Base-by-base conservation (phyloP, 92 coral and sea anemone species). In the Epizoanthus rinbou region DNA sequence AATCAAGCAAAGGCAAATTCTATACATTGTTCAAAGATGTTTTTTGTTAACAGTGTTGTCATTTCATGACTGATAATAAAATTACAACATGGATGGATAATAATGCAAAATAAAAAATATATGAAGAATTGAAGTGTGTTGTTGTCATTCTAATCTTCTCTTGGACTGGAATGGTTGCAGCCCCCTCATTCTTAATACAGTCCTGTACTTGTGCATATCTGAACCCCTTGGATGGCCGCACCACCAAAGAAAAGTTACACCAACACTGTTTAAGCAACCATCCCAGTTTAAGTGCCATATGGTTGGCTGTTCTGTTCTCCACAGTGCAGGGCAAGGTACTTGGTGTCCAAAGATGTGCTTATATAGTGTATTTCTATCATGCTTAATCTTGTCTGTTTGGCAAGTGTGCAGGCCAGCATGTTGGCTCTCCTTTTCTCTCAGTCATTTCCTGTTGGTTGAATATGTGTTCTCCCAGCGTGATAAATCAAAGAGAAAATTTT, bases 271-370 rank as follows among this genome's bases (percentile, higher is more conserved):
- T 14, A 9, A 33, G 25, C 86, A 69, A 35, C 57, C 68, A 57
- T 54, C 23, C 86, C 65, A 50, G 66, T 66, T 18, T 57, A n/a
- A 64, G 47, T 19, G 37, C 19, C 22, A 15, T 73, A 80, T 84
- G 87, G 88, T 75, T 86, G 92, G 90, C 87, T 86, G 85, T 21
- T 53, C 47, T 81, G 52, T 85, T 88, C 57, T 68, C 82, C 91
- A 88, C 79, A 72, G 81, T 85, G 86, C 58, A 69, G 88, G 88
- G 88, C 93, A 89, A 88, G 90, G 96, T 88, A 86, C 92, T 90
- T 96, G 97, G 98, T 96, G 97, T 94, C 94, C 95, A 94, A 89
- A 91, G 95, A 88, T 81, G 92, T 89, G 86, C 74, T 59, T 76
- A 79, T 3, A n/a, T 17, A 84, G 63, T 45, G 74, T 37, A 35